A percentile compares a stretch with the other conserved stretches of the same genome.
Conservation (phyloP, 2,797 vertebrate species). For the Nannoperca australis region DNA sequence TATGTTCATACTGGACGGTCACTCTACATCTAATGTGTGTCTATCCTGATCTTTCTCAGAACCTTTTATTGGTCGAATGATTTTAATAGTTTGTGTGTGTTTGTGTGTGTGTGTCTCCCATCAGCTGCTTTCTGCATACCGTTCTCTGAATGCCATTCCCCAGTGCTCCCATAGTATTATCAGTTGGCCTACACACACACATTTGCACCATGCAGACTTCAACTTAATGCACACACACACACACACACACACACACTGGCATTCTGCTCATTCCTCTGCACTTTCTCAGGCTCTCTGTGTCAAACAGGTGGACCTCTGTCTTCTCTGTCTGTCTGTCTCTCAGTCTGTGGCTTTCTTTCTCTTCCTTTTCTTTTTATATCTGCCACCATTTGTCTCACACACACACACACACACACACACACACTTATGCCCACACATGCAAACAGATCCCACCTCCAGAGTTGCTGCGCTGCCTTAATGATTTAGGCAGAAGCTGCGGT, state of each 20-base stretch:
- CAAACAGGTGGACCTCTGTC: conserved; percentile 85
- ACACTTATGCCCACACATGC: too few relatives aligned
- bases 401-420: conserved; percentile 31
- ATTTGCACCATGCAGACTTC: conserved; percentile 50
- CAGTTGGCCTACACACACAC: conserved; percentile 65
- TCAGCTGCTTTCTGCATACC: conserved; percentile 79
- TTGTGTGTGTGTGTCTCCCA: conserved; percentile 50
- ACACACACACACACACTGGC: conserved; percentile 52
- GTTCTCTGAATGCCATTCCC: conserved; percentile 75
- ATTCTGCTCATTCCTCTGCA: conserved; percentile 88
- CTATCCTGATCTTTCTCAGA: conserved; percentile 29
- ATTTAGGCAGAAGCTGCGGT: conserved; percentile 28
- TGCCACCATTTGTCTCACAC: conserved; percentile 58
- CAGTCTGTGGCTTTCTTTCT: conserved; percentile 32
- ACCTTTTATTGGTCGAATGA: conserved; percentile 56
- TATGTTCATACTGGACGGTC: conserved; percentile 24
- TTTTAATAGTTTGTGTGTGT: conserved; percentile 53
- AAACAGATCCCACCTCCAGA: conserved; percentile 19
- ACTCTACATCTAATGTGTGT: conserved; percentile 30
- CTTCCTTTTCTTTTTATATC: conserved; percentile 53
- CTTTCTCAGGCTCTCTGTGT: conserved; percentile 89
- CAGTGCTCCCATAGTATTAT: conserved; percentile 66
- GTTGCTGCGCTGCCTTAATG: conserved; percentile 19
- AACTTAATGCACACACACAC: conserved; percentile 51
- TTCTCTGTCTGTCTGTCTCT: conserved; percentile 55